These are phyloP conservation scores for Gymnopithys bicolor DNA, from an alignment of 2,797 vertebrate genomes.

Conservation along the genomic window DNA sequence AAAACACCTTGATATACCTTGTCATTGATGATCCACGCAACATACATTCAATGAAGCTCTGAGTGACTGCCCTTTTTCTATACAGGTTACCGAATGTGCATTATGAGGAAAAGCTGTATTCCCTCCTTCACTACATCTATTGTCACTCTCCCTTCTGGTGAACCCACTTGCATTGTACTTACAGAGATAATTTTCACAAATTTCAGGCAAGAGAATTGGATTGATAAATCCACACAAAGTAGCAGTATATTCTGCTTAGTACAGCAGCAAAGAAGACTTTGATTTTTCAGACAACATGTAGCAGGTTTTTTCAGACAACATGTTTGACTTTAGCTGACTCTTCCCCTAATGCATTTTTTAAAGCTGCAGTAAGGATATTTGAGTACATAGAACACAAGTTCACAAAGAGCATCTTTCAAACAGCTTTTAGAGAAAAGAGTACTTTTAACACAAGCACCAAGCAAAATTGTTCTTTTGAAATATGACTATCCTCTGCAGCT, in stretches of 20 bases:
- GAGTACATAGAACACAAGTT: background rate
- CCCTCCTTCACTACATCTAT: background rate
- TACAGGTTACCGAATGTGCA: background rate
- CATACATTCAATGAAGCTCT: background rate
- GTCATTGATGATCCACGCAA: background rate
- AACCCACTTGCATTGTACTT: background rate
- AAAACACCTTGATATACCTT: background rate
- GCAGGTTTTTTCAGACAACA: background rate
- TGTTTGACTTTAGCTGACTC: background rate
- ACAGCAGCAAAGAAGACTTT: background rate
- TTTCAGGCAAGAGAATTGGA: background rate
- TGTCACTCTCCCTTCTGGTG: background rate
- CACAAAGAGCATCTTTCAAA: constrained; percentile 11
- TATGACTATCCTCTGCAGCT: background rate
- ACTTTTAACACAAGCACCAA: background rate
- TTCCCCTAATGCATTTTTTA: background rate
- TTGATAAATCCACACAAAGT: background rate
- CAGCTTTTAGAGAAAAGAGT: background rate
- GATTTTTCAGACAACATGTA: background rate
- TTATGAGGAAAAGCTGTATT: background rate
- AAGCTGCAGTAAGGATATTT: constrained; percentile 10
- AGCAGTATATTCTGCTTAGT: background rate
- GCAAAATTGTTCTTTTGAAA: background rate
- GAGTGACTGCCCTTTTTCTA: background rate
- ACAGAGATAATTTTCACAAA: constrained; percentile 18